These are phyloP conservation scores for Heliconius himera DNA, from an alignment of 1,140 invertebrate species.

Conservation along the genomic window DNA sequence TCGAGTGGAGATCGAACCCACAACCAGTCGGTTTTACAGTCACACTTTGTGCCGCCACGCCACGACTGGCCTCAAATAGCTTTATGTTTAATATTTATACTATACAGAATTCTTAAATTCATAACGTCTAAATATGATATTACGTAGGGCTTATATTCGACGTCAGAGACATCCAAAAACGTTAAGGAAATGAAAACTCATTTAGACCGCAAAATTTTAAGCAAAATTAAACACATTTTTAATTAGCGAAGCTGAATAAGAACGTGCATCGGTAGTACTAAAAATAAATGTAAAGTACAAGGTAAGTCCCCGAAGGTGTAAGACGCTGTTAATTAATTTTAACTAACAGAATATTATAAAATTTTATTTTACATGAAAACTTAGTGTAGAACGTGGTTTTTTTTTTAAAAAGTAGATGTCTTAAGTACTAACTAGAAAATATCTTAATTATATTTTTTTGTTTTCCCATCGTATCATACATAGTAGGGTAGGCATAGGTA, in stretches of 20 bases:
- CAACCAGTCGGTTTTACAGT: too few species aligned
- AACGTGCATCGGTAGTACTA: constrained; percentile 10
- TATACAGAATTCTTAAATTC: neutral
- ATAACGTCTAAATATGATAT: neutral
- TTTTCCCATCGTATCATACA: too few species aligned
- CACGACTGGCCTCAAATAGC: too few species aligned
- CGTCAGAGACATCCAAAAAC: constrained; percentile 35
- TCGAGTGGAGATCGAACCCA: too few species aligned
- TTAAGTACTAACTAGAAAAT: too few species aligned
- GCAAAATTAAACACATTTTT: constrained; percentile 29
- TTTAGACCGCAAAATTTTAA: constrained; percentile 24
- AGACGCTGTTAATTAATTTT: constrained; percentile 15
- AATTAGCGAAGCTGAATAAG: constrained; percentile 28
- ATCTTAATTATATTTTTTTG: too few species aligned
- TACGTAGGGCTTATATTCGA: constrained; percentile 5
- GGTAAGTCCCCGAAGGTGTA: constrained; percentile 3
- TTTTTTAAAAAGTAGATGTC: neutral
- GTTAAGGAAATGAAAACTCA: constrained; percentile 46
- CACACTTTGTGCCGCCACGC: too few species aligned
- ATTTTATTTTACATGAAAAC: neutral
- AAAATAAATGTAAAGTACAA: constrained; percentile 19
- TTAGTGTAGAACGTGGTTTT: neutral
- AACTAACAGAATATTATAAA: neutral
- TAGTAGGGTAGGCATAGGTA: too few species aligned
- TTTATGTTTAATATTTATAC: too few species aligned